phyloP scores from a whole-genome alignment of 2,113 vertebrate species.

The Equus przewalskii region DNA sequence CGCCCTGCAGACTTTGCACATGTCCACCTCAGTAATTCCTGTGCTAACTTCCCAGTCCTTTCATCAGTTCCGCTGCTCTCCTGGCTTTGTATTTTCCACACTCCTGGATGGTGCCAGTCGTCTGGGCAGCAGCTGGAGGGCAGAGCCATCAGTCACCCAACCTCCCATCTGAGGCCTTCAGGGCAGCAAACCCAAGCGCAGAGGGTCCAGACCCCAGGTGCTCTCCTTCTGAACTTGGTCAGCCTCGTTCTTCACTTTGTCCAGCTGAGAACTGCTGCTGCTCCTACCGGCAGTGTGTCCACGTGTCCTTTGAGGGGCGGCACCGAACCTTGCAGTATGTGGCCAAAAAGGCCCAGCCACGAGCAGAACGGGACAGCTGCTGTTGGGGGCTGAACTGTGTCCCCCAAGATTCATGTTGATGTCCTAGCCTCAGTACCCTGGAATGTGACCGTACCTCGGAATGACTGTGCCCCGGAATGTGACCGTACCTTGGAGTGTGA shows the following conservation, averaged over 20 bases:
- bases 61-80: background rate
- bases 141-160: too few species aligned
- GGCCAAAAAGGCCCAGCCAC: background rate
- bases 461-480: background rate
- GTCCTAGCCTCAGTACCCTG: background rate
- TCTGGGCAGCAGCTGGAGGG: too few species aligned
- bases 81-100: background rate
- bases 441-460: background rate
- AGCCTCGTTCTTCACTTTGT: background rate
- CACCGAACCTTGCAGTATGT: rapidly evolving
- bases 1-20: too few species aligned
- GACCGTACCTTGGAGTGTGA: background rate
- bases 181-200: background rate
- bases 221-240: background rate
- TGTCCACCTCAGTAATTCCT: too few species aligned
- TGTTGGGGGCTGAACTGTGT: background rate
- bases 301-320: background rate
- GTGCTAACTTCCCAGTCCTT: background rate
- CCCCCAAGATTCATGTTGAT: background rate
- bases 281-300: background rate
- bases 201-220: background rate
- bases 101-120: too few species aligned
- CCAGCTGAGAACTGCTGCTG: too few species aligned
- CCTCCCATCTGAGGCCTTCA: background rate
- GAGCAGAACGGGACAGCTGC: background rate